Evolutionary conservation across 2,888 invertebrate genomes (phyloP).

Genomic region (Volucella inflata): DNA sequence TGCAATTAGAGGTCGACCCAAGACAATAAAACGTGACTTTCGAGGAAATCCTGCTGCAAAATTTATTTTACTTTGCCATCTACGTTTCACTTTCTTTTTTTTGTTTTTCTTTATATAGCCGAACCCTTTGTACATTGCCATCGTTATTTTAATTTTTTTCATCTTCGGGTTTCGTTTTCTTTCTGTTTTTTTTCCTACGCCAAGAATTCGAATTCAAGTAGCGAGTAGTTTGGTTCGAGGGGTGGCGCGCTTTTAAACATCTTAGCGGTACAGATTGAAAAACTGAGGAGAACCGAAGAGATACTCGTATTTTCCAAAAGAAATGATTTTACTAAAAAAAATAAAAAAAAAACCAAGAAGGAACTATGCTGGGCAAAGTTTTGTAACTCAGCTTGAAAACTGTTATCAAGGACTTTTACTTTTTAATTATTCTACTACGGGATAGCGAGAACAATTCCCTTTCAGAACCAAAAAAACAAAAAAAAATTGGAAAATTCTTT

Average conservation of each 20-base stretch:
- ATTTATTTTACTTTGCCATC: slow-evolving; percentile 51
- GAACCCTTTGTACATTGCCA: slow-evolving; percentile 31
- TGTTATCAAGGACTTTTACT: slow-evolving; percentile 56
- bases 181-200: not conserved
- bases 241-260: slow-evolving; percentile 22
- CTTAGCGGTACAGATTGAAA: slow-evolving; percentile 15
- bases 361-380: slow-evolving; percentile 1
- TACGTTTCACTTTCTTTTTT: slow-evolving; percentile 30
- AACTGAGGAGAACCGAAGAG: too few species aligned
- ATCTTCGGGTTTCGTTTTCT: too few species aligned
- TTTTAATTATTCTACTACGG: slow-evolving; percentile 60
- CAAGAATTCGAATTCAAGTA: slow-evolving; percentile 65
- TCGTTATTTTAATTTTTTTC: slow-evolving; percentile 29
- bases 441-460: not conserved
- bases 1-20: slow-evolving; percentile 74
- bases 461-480: too few species aligned
- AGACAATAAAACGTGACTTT: slow-evolving; percentile 74
- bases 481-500: too few species aligned
- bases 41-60: slow-evolving; percentile 69
- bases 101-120: slow-evolving; percentile 5
- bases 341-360: slow-evolving; percentile 4
- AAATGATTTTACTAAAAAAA: slow-evolving; percentile 39
- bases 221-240: slow-evolving; percentile 47
- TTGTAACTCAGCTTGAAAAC: slow-evolving; percentile 29
- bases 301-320: slow-evolving; percentile 27